Evolutionary conservation across 2,113 vertebrate species (phyloP), one percentile per base, ranked within the genome.

Genomic region (Hemibates koningsi): DNA sequence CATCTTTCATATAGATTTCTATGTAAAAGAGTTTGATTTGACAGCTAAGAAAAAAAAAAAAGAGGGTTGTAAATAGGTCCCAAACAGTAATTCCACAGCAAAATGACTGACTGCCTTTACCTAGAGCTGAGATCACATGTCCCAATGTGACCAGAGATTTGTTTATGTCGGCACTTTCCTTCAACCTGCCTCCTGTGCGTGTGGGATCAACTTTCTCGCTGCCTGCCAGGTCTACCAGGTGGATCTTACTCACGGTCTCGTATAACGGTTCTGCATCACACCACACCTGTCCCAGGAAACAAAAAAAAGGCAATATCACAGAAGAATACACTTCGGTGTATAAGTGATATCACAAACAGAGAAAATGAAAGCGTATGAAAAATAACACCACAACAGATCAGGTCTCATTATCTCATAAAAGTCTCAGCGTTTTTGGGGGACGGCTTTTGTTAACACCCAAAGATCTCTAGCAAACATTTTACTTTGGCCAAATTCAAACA

Each of bases 131-230:
- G 96, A 99, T 99, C 81, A 99, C 98, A 21, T 97, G 98, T 90
- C 98, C 98, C 93, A 99, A 96, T 85, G 98, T 98, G 95, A 98
- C 98, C 1, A 99, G 96, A 86, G 98, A 98, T 92, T 98, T 99
- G 95, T 99, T 99, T 94, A 99, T 99, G 91, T 98, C 99, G 24
- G 98, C 98, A 38, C 98, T 97, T 96, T 99, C 98, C 93, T 98
- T 99, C 56, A 99, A 96, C 86, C 98, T 95, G 81, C 97, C 95
- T 17, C 98, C 98, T 90, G 97, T 94, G 73, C 95, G 95, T 0
- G 97, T 98, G 86, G 97, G 96, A 89, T 98, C 96, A 0, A 98
- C 98, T 86, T 98, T 94, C 96, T 99, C 98, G 21, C 98, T 99
- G 95, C 98, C 98, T 3, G 98, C 98, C 92, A 99, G 96, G 93